Evolutionary conservation across 2,113 vertebrate genomes (phyloP).

Genomic region (Spea bombifrons): DNA sequence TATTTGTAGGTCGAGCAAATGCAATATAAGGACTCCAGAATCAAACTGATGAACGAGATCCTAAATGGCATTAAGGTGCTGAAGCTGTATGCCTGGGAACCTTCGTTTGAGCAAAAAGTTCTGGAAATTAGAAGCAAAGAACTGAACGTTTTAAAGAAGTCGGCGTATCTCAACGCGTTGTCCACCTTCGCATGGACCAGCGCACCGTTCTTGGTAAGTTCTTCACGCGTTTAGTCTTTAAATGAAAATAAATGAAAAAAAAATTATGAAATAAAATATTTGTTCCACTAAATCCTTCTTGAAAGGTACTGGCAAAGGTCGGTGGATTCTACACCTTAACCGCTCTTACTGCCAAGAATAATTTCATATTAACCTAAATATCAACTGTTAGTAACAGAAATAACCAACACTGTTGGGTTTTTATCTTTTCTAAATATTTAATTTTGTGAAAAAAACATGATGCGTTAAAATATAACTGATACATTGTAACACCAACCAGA

Average conservation of each 20-base stretch:
- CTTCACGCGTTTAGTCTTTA: not conserved
- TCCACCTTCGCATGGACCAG: slow-evolving; percentile 85
- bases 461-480: too few relatives aligned
- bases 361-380: too few relatives aligned
- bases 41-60: slow-evolving; percentile 94
- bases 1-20: slow-evolving; percentile 81
- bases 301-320: too few relatives aligned
- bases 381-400: too few relatives aligned
- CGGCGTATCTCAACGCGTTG: slow-evolving; percentile 78
- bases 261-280: too few relatives aligned
- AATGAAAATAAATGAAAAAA: not conserved
- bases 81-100: slow-evolving; percentile 96
- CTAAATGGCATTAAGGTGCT: slow-evolving; percentile 91
- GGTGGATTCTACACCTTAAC: too few relatives aligned
- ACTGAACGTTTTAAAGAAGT: slow-evolving; percentile 76
- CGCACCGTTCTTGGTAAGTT: slow-evolving; percentile 84
- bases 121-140: slow-evolving; percentile 79
- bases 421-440: too few relatives aligned
- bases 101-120: slow-evolving; percentile 80
- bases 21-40: slow-evolving; percentile 85
- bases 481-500: too few relatives aligned
- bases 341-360: too few relatives aligned
- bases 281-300: too few relatives aligned
- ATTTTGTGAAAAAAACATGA: too few relatives aligned
- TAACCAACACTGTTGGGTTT: too few relatives aligned